phyloP scores from a whole-genome alignment of 2,888 invertebrate species.

The Leptopilina syphax region DNA sequence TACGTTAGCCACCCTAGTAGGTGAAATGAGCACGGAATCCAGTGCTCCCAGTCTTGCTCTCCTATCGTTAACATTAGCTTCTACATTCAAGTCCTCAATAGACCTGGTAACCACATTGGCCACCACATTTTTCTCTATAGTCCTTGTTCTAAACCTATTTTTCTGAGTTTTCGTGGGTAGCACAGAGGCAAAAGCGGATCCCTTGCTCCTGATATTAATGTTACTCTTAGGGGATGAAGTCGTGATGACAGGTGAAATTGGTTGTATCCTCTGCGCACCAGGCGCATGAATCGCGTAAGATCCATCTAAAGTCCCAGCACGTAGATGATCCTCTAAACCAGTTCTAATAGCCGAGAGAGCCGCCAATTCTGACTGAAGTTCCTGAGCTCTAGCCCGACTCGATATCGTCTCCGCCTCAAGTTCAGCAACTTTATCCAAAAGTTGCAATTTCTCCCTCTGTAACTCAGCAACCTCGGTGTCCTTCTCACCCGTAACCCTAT shows the following conservation, averaged over 20 bases:
- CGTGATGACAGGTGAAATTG: conserved; percentile 57
- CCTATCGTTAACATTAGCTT: conserved; percentile 68
- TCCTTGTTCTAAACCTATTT: conserved; percentile 74
- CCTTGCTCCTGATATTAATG: conserved; percentile 65
- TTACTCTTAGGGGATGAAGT: conserved; percentile 63
- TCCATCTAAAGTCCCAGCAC: conserved; percentile 52
- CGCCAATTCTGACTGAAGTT: conserved; percentile 82
- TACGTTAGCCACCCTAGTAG: conserved; percentile 81
- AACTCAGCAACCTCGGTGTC: conserved; percentile 81
- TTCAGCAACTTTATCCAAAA: conserved; percentile 86
- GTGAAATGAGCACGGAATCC: conserved; percentile 84
- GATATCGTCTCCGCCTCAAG: conserved; percentile 87
- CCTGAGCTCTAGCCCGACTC: conserved; percentile 82
- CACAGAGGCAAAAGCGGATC: conserved; percentile 67
- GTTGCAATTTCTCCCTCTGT: conserved; percentile 85
- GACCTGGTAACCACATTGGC: conserved; percentile 62
- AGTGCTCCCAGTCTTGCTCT: conserved; percentile 80
- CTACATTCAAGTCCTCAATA: conserved; percentile 67
- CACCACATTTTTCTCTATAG: conserved; percentile 74
- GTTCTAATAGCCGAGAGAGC: conserved; percentile 77
- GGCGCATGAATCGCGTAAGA: conserved; percentile 63
- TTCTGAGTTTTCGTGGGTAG: conserved; percentile 66
- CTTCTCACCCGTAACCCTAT: conserved; percentile 52
- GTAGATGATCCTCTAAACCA: conserved; percentile 73
- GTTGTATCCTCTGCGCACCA: conserved; percentile 67